Conservation (phyloP, 37 sponge, comb jelly and placozoan genomes). For the Dysidea cf. avara region DNA sequence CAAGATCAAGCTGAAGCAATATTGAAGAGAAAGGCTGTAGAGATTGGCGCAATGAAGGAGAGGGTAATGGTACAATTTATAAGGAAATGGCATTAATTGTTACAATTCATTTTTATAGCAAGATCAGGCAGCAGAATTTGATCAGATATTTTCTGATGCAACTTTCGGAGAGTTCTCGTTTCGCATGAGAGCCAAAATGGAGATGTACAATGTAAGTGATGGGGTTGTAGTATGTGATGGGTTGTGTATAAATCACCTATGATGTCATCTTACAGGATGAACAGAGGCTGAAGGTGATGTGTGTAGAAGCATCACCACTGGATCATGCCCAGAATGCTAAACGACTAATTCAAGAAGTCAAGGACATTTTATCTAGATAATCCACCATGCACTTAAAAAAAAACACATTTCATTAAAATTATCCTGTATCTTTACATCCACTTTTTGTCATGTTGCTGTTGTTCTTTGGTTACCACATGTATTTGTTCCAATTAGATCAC, state of each 20-base stretch:
- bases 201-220: slow-evolving; percentile 74
- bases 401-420: too few relatives aligned
- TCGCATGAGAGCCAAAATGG: slow-evolving; percentile 80
- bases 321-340: too few relatives aligned
- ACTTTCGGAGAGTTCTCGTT: slow-evolving; percentile 70
- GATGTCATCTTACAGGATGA: too few relatives aligned
- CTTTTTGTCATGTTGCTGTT: too few relatives aligned
- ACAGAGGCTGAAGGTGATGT: too few relatives aligned
- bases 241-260: too few relatives aligned
- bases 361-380: too few relatives aligned
- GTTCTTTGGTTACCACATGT: too few relatives aligned
- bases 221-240: too few relatives aligned
- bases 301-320: background rate
- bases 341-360: too few relatives aligned
- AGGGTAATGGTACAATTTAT: slow-evolving; percentile 27
- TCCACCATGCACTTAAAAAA: too few relatives aligned
- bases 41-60: slow-evolving; percentile 79
- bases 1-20: slow-evolving; percentile 74
- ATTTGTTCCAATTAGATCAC: background rate
- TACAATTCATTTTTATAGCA: background rate
- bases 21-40: slow-evolving; percentile 48
- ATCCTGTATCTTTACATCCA: too few relatives aligned
- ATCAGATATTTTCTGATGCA: slow-evolving; percentile 60
- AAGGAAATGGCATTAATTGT: background rate
- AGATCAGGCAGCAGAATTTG: slow-evolving; percentile 64